Evolutionary conservation across 2,113 vertebrate genomes (phyloP).

Genomic region (Dasyurus viverrinus): DNA sequence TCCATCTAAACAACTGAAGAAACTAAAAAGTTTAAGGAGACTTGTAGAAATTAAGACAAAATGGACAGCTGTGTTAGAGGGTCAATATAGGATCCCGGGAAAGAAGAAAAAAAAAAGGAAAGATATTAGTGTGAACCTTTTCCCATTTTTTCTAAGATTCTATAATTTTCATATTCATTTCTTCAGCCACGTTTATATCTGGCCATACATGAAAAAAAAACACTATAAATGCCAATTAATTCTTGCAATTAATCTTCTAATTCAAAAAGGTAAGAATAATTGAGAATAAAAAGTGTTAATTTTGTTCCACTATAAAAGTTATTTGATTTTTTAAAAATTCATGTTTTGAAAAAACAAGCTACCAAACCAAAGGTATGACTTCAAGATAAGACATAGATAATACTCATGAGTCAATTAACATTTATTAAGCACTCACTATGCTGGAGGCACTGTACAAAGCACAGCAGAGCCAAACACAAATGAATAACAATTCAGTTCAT

Average conservation of each 20-base stretch:
- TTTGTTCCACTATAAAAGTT: not conserved
- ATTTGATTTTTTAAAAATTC: not conserved
- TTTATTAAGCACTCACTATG: not conserved
- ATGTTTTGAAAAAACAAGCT: not conserved
- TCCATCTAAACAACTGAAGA: not conserved
- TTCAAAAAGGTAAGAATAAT: not conserved
- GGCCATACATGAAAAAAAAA: not conserved
- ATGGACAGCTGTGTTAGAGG: not conserved
- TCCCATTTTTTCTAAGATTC: not conserved
- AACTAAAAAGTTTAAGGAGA: not conserved
- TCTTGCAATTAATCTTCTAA: not conserved
- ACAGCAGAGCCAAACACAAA: not conserved
- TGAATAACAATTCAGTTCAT: not conserved
- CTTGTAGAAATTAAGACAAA: not conserved
- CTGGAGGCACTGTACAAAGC: not conserved
- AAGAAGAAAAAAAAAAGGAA: not conserved
- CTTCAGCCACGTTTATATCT: not conserved
- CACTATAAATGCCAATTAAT: not conserved
- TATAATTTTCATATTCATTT: not conserved
- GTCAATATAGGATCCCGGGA: not conserved
- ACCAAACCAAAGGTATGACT: not conserved
- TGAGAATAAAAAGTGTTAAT: not conserved
- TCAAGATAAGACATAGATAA: not conserved
- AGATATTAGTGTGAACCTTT: not conserved
- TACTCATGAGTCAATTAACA: not conserved